A percentile compares a stretch with the other conserved stretches of the same genome.
phyloP scores from a whole-genome alignment of 2,888 invertebrate genomes.

The Caenorhabditis afra region DNA sequence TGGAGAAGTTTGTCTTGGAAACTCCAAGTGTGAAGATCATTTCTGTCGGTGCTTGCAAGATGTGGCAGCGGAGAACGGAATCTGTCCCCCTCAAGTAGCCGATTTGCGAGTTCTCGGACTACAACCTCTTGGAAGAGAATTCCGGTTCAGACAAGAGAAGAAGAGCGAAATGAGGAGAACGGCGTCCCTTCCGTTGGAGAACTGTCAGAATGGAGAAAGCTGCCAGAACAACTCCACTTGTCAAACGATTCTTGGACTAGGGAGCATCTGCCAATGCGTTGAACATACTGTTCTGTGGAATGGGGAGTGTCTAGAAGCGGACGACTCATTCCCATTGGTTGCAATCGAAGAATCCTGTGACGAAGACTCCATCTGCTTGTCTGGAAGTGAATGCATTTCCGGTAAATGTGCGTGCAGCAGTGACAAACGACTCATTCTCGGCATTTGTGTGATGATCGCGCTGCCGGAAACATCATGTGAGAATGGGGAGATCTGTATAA shows the following conservation, averaged over 20 bases:
- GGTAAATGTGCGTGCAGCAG: slow-evolving; percentile 66
- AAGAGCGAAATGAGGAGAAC: slow-evolving; percentile 50
- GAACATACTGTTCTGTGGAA: slow-evolving; percentile 62
- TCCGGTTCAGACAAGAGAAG: slow-evolving; percentile 48
- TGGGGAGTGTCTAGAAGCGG: slow-evolving; percentile 65
- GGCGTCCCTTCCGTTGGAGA: slow-evolving; percentile 67
- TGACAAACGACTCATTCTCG: slow-evolving; percentile 66
- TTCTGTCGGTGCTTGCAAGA: slow-evolving; percentile 77
- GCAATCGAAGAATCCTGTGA: slow-evolving; percentile 65
- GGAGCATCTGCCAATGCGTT: slow-evolving; percentile 74
- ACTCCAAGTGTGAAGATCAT: slow-evolving; percentile 70
- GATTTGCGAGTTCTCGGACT: slow-evolving; percentile 42
- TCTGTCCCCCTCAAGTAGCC: slow-evolving; percentile 65
- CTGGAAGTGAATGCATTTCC: slow-evolving; percentile 66
- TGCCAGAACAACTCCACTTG: slow-evolving; percentile 75
- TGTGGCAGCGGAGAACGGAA: slow-evolving; percentile 70
- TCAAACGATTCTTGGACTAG: slow-evolving; percentile 66
- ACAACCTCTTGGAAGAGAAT: slow-evolving; percentile 30
- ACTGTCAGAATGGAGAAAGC: slow-evolving; percentile 68
- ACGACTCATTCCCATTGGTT: slow-evolving; percentile 57
- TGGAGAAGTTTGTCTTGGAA: slow-evolving; percentile 71
- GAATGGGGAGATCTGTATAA: slow-evolving; percentile 75
- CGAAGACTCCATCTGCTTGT: slow-evolving; percentile 69
- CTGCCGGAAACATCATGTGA: slow-evolving; percentile 74
- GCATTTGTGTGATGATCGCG: slow-evolving; percentile 71